Conservation (phyloP, 2,797 vertebrate species). For the Phrynocephalus vlangalii region DNA sequence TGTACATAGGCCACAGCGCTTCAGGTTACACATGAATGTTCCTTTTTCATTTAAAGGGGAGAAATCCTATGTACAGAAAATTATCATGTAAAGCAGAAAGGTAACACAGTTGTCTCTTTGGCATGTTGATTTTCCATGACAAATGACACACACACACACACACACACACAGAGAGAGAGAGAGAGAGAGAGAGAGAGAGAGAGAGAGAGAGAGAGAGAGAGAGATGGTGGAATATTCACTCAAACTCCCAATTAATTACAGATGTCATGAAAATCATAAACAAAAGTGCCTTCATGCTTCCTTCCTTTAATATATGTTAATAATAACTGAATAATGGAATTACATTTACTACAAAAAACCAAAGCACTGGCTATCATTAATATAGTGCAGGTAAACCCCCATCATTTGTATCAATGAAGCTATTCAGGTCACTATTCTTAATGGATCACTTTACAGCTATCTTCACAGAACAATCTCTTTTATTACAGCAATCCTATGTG, state of each 20-base stretch:
- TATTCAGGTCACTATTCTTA: too few species aligned
- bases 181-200: too few species aligned
- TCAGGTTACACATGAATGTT: background rate
- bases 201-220: too few species aligned
- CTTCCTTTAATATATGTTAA: background rate
- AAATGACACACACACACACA: background rate
- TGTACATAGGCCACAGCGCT: background rate
- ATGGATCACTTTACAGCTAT: too few species aligned
- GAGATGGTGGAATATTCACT: too few species aligned
- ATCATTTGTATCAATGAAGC: too few species aligned
- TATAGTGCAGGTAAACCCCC: too few species aligned
- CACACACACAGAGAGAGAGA: too few species aligned
- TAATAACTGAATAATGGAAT: background rate
- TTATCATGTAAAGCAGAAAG: background rate
- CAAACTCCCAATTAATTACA: background rate
- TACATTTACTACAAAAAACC: background rate
- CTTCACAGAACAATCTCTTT: too few species aligned
- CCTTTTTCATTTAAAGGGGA: background rate
- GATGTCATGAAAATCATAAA: background rate
- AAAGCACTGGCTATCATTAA: too few species aligned
- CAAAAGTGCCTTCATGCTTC: background rate
- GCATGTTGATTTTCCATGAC: accelerated
- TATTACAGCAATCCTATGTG: too few species aligned
- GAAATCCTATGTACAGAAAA: background rate
- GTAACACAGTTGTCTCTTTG: background rate